Base-by-base conservation (phyloP, 2,797 vertebrate species). In the Brachyrhaphis roseni region DNA sequence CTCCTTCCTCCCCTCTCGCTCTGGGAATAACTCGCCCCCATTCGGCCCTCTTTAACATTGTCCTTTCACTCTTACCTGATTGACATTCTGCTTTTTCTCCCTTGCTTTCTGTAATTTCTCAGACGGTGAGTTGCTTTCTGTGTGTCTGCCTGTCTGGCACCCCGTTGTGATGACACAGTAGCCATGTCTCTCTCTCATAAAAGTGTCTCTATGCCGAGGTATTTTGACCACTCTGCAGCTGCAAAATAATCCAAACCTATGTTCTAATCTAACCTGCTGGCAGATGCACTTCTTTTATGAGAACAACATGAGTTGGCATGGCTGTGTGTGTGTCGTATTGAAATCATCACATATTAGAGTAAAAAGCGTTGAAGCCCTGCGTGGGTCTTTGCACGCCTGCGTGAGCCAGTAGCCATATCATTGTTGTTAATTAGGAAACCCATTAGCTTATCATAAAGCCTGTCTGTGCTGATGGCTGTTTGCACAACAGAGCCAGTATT, bases 101-200 rank as follows among this genome's bases (percentile, higher is more conserved):
- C 89, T 88, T 89, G 94, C 93, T 90, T 82, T 92, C 92, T 94
- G 87, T 90, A 84, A 62, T 91, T 89, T 93, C 86, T 93, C 93
- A 95, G 94, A 95, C 71, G 94, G 94, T 95, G 91, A 95, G 94
- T 95, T 90, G 77, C 85, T 90, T 78, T 91, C 85, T 86, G 83
- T 90, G 86, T 51, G 83, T 88, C 88, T 85, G 62, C 76, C 86
- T 23, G 51, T 88, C 88, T 88, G 86, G 47, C 84, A 47, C 76
- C 84, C 86, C 89, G 84, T 89, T 83, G 87, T 92, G 88, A 86
- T 88, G 85, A 91, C 79, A 81, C 83, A 82, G 86, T 90, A 80
- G 81, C 84, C 89, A 87, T 90, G 82, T 90, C 85, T 89, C 80
- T 89, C 80, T 88, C 90, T 91, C 91, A 93, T 93, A 86, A 90